Conservation (phyloP, 2,888 invertebrate genomes). For the Cancer borealis region DNA sequence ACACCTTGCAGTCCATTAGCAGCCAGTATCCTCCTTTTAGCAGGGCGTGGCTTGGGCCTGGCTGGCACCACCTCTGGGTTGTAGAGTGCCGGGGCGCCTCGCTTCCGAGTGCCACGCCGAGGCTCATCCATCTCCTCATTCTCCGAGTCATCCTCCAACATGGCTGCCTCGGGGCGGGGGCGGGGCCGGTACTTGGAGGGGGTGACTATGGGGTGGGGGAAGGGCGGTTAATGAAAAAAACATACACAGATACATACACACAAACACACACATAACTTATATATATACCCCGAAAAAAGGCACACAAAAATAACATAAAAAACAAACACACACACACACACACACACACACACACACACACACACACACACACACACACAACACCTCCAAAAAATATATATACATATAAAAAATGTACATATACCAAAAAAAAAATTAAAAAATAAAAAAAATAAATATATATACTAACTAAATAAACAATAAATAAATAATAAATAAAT, state of each 20-base stretch:
- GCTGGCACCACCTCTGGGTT: slow-evolving; percentile 53
- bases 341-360: background rate
- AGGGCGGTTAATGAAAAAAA: background rate
- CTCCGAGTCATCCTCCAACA: slow-evolving; percentile 68
- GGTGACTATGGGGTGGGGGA: slow-evolving; percentile 39
- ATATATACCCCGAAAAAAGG: no score
- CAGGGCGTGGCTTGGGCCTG: slow-evolving; percentile 49
- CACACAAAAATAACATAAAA: background rate
- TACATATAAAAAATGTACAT: no score
- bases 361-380: no score
- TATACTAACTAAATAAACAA: no score
- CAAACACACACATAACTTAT: no score
- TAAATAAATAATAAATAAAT: background rate
- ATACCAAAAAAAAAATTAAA: no score
- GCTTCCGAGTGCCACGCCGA: slow-evolving; percentile 71
- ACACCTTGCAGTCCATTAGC: slow-evolving; percentile 59
- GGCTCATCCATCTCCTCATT: slow-evolving; percentile 75
- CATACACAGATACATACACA: no score
- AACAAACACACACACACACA: background rate
- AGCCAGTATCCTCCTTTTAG: slow-evolving; percentile 64
- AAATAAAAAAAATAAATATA: no score
- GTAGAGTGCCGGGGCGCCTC: slow-evolving; percentile 62
- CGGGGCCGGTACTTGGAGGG: slow-evolving; percentile 69
- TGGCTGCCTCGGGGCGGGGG: slow-evolving; percentile 47
- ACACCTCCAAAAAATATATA: no score